These are phyloP conservation scores for Leptosomus discolor DNA, from an alignment of 2,113 vertebrate genomes.

Conservation along the genomic window DNA sequence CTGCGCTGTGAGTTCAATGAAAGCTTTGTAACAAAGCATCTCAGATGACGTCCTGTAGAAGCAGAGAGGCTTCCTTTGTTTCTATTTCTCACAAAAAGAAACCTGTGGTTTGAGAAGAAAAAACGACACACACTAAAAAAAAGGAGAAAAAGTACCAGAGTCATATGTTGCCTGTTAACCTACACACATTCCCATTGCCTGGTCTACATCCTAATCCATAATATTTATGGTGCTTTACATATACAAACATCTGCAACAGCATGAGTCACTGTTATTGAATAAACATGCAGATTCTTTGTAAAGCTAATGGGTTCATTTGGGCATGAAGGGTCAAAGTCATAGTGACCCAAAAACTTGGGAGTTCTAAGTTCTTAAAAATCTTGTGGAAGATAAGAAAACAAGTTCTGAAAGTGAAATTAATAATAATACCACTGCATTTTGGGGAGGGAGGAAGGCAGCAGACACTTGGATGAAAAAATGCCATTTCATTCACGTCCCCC, in stretches of 20 bases:
- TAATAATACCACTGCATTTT: not conserved
- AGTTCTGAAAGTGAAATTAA: not conserved
- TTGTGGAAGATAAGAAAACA: not conserved
- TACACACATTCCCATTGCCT: not conserved
- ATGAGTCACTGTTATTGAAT: slow-evolving; percentile 34
- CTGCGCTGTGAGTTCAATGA: not conserved
- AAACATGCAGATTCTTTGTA: slow-evolving; percentile 24
- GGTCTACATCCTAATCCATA: not conserved
- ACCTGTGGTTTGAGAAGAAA: not conserved
- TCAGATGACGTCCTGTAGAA: not conserved
- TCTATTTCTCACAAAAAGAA: not conserved
- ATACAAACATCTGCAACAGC: slow-evolving; percentile 22
- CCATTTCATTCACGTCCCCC: not conserved
- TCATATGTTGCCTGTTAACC: not conserved
- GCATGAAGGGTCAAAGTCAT: not conserved
- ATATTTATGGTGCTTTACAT: slow-evolving; percentile 20
- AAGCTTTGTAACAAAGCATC: slow-evolving; percentile 11
- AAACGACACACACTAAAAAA: not conserved
- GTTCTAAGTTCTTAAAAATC: not conserved
- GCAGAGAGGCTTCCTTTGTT: not conserved
- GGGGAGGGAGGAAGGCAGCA: not conserved
- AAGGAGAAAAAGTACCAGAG: not conserved
- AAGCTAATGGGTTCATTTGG: not conserved
- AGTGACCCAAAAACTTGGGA: not conserved
- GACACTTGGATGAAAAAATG: not conserved